Conservation (phyloP, 2,797 vertebrate species). For the Dallia pectoralis region DNA sequence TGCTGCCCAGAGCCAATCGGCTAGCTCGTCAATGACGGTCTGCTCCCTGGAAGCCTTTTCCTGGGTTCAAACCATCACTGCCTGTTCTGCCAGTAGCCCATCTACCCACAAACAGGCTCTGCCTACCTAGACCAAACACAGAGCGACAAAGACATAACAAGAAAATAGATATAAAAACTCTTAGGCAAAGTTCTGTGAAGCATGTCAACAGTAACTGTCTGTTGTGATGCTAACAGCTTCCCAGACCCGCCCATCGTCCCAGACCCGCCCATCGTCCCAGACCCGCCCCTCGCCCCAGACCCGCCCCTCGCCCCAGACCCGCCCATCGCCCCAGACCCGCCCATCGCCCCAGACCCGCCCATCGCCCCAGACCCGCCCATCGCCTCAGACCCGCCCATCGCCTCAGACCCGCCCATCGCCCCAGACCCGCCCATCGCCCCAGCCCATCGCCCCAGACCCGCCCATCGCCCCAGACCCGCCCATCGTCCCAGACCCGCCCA, state of each 20-base stretch:
- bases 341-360: too few relatives aligned
- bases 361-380: too few relatives aligned
- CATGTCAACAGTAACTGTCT: conserved; percentile 35
- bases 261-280: conserved; percentile 58
- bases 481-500: too few relatives aligned
- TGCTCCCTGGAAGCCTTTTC: conserved; percentile 40
- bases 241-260: conserved; percentile 52
- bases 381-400: too few relatives aligned
- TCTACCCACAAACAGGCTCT: conserved; percentile 35
- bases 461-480: too few relatives aligned
- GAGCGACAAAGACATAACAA: background rate
- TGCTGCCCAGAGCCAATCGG: conserved; percentile 10
- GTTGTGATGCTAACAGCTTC: conserved; percentile 51
- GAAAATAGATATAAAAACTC: background rate
- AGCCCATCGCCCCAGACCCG: too few relatives aligned
- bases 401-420: too few relatives aligned
- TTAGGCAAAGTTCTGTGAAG: too few relatives aligned
- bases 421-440: too few relatives aligned
- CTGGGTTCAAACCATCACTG: conserved; percentile 70
- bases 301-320: too few relatives aligned
- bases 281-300: too few relatives aligned
- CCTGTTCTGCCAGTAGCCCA: conserved; percentile 40
- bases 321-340: too few relatives aligned
- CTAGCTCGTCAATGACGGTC: conserved; percentile 39
- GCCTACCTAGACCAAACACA: conserved; percentile 38